Evolutionary conservation across 2,888 invertebrate species (phyloP), one percentile per base, ranked within the genome.

Genomic region (Nomada lathburiana): DNA sequence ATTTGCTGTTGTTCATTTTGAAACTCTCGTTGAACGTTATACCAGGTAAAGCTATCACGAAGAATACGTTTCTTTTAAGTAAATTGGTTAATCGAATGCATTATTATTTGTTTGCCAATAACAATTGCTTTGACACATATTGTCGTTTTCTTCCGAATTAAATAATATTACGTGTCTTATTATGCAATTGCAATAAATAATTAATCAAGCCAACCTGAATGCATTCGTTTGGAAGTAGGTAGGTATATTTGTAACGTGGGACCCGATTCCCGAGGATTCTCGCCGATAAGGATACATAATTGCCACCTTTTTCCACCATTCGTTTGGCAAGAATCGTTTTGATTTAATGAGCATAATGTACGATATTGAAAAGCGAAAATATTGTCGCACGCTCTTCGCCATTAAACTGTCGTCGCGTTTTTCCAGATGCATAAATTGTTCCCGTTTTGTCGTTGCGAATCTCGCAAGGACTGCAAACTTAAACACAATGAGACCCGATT

Each of bases 181-280:
- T 44, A 44, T 44, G 57, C 44, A n/a, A 57, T 69, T 69, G 20
- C 5, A 26, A 53, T 68, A 9, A 20, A 52, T n/a, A 18, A 57
- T 55, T 44, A 69, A 69, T 57, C 13, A 69, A 57, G 5, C 42
- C 16, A 18, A 57, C 44, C 57, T 2, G 69, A 44, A 44, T 57
- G 13, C 44, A 69, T n/a, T 20, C 42, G 55, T 55, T 55, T 55
- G 42, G n/a, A 29, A 65, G 52, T 29, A 36, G 36, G 36, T 36
- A 0, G 5, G 5, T 29, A 26, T 0, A 5, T 42, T 44, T n/a
- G 69, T 69, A 69, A 69, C 69, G 57, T 44, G 69, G n/a, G 69
- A 69, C n/a, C 11, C 2, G 23, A n/a, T n/a, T 16, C n/a, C 44
- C 59, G 59, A 59, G 29, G 63, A 20, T 20, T 10, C 18, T 2